These are phyloP conservation scores for Isoperla grammatica DNA, from an alignment of 2,888 invertebrate genomes.

Conservation along the genomic window DNA sequence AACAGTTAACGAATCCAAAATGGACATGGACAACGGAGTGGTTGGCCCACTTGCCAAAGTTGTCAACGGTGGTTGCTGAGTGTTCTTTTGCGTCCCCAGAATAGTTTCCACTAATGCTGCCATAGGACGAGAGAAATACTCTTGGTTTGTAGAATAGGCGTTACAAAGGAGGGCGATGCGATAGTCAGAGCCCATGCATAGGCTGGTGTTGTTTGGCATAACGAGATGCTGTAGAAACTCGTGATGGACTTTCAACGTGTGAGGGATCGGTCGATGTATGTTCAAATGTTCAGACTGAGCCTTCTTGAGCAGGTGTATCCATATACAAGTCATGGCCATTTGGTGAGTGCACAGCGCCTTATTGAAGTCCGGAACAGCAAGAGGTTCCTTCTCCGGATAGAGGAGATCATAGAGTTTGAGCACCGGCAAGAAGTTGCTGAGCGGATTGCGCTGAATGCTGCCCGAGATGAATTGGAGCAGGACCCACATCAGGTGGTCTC, in stretches of 20 bases:
- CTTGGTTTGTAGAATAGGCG: slow-evolving; percentile 91
- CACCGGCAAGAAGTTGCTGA: slow-evolving; percentile 83
- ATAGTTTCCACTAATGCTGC: slow-evolving; percentile 84
- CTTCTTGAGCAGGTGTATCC: slow-evolving; percentile 93
- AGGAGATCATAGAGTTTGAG: slow-evolving; percentile 85
- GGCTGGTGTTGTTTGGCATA: slow-evolving; percentile 60
- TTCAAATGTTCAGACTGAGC: slow-evolving; percentile 81
- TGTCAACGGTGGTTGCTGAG: slow-evolving; percentile 38
- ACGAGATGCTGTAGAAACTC: slow-evolving; percentile 83
- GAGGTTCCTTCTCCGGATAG: slow-evolving; percentile 86
- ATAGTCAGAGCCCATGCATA: slow-evolving; percentile 79
- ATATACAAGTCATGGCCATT: slow-evolving; percentile 93
- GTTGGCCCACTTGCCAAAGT: slow-evolving; percentile 59
- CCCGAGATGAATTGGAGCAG: slow-evolving; percentile 95
- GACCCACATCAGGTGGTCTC: slow-evolving; percentile 99
- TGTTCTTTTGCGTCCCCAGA: slow-evolving; percentile 47
- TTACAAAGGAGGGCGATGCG: slow-evolving; percentile 89
- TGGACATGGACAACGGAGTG: slow-evolving; percentile 84
- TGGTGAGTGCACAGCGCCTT: slow-evolving; percentile 81
- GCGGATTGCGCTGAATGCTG: slow-evolving; percentile 88
- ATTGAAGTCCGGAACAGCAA: slow-evolving; percentile 83
- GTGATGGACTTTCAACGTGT: slow-evolving; percentile 56
- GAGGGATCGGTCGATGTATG: slow-evolving; percentile 70
- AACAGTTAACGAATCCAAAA: slow-evolving; percentile 88
- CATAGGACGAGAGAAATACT: slow-evolving; percentile 88